phyloP scores from a whole-genome alignment of 2,797 vertebrate species.

The Pteronotus mesoamericanus region DNA sequence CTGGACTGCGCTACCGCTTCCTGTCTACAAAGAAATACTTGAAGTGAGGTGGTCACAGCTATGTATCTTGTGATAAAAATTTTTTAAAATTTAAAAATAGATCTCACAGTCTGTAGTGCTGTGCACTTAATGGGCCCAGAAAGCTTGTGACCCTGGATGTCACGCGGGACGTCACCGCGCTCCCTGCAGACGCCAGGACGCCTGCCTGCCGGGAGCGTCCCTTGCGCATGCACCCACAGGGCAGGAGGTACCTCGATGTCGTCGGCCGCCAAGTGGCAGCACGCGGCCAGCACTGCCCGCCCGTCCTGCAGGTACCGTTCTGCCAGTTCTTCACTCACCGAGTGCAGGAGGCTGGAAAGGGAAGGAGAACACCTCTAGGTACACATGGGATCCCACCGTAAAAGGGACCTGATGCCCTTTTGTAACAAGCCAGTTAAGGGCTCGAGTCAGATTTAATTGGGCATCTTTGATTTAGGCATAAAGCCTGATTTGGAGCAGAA shows the following conservation, averaged over 20 bases:
- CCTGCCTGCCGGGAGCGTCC: not conserved
- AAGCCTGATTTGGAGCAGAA: not conserved
- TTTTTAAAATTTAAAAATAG: not conserved
- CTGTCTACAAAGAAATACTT: not conserved
- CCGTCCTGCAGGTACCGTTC: conserved; percentile 97
- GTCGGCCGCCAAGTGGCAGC: conserved; percentile 94
- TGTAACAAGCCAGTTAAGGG: not conserved
- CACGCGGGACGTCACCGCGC: not conserved
- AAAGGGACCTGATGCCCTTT: not conserved
- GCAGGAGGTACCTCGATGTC: conserved; percentile 88
- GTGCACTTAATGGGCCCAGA: not conserved
- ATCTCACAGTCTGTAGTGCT: not conserved
- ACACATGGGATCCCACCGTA: not conserved
- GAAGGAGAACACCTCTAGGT: not conserved
- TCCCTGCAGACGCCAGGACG: not conserved
- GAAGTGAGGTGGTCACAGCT: not conserved
- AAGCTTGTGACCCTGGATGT: not conserved
- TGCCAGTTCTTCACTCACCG: conserved; percentile 90
- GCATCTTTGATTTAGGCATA: not conserved
- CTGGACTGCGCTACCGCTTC: not conserved
- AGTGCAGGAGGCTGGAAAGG: conserved; percentile 86
- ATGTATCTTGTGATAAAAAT: not conserved
- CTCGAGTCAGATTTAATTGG: not conserved
- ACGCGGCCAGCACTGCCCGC: conserved; percentile 89
- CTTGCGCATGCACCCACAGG: not conserved